Conservation (phyloP, 2,797 vertebrate species). For the Bothrops alternatus region DNA sequence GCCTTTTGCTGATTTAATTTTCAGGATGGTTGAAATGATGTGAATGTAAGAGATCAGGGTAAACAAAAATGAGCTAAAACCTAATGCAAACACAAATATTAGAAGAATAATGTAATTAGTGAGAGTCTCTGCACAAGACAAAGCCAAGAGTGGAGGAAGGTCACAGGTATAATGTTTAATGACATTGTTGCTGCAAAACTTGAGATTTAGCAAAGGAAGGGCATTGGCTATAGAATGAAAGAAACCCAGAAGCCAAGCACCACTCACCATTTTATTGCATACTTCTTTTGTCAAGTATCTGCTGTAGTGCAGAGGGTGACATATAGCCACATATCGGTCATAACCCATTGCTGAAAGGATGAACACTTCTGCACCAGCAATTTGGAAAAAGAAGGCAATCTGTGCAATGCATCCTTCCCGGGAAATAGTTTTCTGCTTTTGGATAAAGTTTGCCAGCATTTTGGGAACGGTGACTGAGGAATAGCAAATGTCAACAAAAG, state of each 20-base stretch:
- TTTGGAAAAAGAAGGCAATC: slow-evolving; percentile 32
- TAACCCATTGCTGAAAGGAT: not conserved
- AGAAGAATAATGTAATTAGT: not conserved
- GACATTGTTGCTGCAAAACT: slow-evolving; percentile 17
- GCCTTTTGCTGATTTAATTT: not conserved
- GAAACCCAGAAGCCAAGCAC: slow-evolving; percentile 12
- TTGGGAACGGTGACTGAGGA: slow-evolving; percentile 7
- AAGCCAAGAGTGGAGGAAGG: slow-evolving; percentile 20
- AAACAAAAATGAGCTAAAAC: not conserved
- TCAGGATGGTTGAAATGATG: not conserved
- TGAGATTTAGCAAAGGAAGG: slow-evolving; percentile 27
- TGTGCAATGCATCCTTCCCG: slow-evolving; percentile 8
- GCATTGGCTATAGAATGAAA: slow-evolving; percentile 15
- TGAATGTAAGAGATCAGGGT: not conserved
- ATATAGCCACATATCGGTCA: not conserved
- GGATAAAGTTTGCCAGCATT: not conserved
- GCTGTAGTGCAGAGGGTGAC: not conserved
- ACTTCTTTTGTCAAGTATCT: not conserved
- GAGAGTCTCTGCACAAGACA: not conserved
- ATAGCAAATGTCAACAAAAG: slow-evolving; percentile 36
- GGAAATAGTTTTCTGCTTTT: not conserved
- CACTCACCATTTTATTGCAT: not conserved
- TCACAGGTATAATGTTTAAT: slow-evolving; percentile 46
- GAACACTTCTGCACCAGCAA: not conserved
- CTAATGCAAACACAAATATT: not conserved